Evolutionary conservation across 2,888 invertebrate genomes (phyloP).

Genomic region (Criorhina ranunculi): DNA sequence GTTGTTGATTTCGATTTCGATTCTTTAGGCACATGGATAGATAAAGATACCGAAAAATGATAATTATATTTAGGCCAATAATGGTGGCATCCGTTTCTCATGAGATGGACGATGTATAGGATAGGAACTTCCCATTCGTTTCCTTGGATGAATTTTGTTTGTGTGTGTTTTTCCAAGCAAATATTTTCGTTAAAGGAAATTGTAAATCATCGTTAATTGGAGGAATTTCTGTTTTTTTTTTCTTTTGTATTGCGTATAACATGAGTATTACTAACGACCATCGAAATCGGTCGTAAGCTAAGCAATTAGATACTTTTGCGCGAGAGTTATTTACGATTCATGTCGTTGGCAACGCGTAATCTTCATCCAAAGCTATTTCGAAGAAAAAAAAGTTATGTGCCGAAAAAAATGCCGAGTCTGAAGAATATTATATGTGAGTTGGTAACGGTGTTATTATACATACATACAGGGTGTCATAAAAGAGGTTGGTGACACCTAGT

Average conservation of each 20-base stretch:
- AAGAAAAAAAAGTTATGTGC: background rate
- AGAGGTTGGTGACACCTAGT: too few species aligned
- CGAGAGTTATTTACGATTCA: slow-evolving; percentile 20
- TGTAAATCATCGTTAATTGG: slow-evolving; percentile 54
- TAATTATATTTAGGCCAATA: slow-evolving; percentile 33
- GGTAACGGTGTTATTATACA: slow-evolving; percentile 1
- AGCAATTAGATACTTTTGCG: slow-evolving; percentile 26
- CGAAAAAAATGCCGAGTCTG: background rate
- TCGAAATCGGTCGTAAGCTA: slow-evolving; percentile 16
- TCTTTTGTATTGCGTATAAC: slow-evolving; percentile 4
- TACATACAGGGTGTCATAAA: background rate
- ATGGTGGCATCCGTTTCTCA: background rate
- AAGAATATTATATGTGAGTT: background rate
- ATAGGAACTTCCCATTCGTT: slow-evolving; percentile 10
- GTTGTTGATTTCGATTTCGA: slow-evolving; percentile 6
- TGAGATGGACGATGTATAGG: background rate
- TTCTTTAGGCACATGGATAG: slow-evolving; percentile 2
- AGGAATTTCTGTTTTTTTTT: background rate
- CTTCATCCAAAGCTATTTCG: background rate
- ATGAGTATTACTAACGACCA: slow-evolving; percentile 16
- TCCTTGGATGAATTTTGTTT: slow-evolving; percentile 27
- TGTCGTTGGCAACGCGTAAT: slow-evolving; percentile 15
- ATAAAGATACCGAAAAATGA: slow-evolving; percentile 21
- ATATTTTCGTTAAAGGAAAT: slow-evolving; percentile 26
- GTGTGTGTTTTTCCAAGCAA: slow-evolving; percentile 1